phyloP scores from a whole-genome alignment of 2,888 invertebrate species.

The Biston betularia region DNA sequence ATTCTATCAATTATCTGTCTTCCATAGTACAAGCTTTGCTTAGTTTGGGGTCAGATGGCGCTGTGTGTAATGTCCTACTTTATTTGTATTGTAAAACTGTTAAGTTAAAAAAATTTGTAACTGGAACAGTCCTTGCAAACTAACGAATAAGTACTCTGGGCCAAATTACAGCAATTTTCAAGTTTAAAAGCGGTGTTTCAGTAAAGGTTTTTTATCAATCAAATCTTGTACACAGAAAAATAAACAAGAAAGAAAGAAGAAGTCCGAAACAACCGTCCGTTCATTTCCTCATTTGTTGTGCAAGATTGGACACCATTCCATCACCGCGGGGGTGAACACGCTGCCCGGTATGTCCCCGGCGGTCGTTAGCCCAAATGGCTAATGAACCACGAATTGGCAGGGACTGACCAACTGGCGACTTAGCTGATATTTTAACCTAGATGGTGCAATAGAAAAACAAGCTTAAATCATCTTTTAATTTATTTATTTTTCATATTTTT shows the following conservation, averaged over 20 bases:
- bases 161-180: neutral
- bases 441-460: conserved; percentile 11
- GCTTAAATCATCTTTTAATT: no score
- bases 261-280: conserved; percentile 30
- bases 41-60: no score
- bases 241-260: conserved; percentile 16
- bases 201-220: no score
- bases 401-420: conserved; percentile 63
- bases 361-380: conserved; percentile 72
- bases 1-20: no score
- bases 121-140: no score
- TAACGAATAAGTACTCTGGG: neutral
- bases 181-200: no score
- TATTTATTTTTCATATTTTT: no score
- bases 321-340: conserved; percentile 52
- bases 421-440: neutral
- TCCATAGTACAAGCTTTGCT: no score
- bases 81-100: no score
- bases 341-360: conserved; percentile 64
- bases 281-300: conserved; percentile 71
- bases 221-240: conserved; percentile 3
- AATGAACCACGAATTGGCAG: conserved; percentile 82
- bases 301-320: conserved; percentile 73
- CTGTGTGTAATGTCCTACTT: no score
- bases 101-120: no score